phyloP scores from a whole-genome alignment of 2,113 vertebrate genomes.

The Cephalopterus ornatus region DNA sequence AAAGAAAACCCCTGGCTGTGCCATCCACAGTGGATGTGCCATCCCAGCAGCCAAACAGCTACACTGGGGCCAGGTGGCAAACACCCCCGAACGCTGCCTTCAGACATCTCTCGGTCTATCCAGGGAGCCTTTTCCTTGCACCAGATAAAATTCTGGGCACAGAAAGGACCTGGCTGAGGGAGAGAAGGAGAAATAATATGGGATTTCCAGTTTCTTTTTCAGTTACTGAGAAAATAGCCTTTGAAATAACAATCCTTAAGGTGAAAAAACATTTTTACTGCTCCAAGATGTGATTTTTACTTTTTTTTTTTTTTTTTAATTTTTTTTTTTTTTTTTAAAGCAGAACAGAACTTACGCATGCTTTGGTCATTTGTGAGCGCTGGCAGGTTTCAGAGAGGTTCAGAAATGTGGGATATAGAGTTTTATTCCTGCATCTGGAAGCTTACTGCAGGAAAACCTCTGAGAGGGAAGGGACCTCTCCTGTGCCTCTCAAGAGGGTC shows the following conservation, averaged over 20 bases:
- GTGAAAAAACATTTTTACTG: not conserved
- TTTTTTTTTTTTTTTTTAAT: not conserved
- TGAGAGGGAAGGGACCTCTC: not conserved
- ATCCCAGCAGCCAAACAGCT: not conserved
- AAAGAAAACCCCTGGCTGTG: not conserved
- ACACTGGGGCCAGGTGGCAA: not conserved
- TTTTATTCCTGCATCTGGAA: not conserved
- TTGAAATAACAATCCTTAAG: slow-evolving; percentile 17
- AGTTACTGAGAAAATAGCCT: not conserved
- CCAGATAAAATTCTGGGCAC: not conserved
- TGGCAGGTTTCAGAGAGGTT: not conserved
- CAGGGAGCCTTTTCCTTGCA: not conserved
- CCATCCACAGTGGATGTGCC: not conserved
- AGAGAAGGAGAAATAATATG: not conserved
- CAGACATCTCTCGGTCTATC: not conserved
- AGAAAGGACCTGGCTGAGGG: not conserved
- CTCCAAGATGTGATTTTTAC: not conserved
- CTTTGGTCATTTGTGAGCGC: not conserved
- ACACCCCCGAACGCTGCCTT: not conserved
- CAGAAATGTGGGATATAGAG: not conserved
- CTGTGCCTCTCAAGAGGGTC: not conserved
- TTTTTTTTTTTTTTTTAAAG: not conserved
- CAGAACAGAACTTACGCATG: not conserved
- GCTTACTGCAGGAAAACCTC: not conserved
- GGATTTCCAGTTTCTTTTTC: slow-evolving; percentile 21